Percentiles rank a stretch among this genome's conserved stretches.
phyloP scores from a whole-genome alignment of 1,140 invertebrate species.

The Metopolophium dirhodum region DNA sequence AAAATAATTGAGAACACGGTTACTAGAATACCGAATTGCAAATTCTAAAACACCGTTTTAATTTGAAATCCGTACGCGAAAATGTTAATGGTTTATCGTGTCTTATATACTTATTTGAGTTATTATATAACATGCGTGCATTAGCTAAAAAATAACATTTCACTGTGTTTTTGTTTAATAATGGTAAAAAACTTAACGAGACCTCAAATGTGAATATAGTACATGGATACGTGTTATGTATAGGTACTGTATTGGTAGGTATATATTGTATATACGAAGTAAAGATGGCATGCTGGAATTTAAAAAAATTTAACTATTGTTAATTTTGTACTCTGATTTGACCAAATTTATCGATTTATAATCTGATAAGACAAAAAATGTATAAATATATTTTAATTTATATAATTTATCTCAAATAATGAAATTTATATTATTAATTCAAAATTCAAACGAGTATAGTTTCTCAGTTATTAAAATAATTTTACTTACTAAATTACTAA shows the following conservation, averaged over 20 bases:
- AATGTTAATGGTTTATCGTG: not conserved
- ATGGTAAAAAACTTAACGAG: too few species aligned
- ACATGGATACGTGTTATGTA: too few species aligned
- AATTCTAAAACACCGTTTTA: not conserved
- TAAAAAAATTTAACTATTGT: not conserved
- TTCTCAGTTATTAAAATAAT: too few species aligned
- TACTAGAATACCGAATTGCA: not conserved
- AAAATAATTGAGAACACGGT: conserved; percentile 33
- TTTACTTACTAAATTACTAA: too few species aligned
- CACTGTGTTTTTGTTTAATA: too few species aligned
- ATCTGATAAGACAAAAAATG: not conserved
- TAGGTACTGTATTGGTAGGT: too few species aligned
- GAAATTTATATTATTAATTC: too few species aligned
- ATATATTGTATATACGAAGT: too few species aligned
- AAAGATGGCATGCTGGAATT: not conserved
- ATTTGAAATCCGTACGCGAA: not conserved
- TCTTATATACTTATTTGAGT: too few species aligned
- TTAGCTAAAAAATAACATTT: not conserved
- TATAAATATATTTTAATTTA: not conserved
- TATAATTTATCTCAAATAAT: too few species aligned
- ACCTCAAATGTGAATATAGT: too few species aligned
- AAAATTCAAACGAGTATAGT: too few species aligned
- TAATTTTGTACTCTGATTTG: not conserved
- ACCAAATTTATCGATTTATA: not conserved
- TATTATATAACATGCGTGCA: not conserved